These are phyloP conservation scores for Fukomys damarensis DNA, from an alignment of 2,113 vertebrate species.

Conservation along the genomic window DNA sequence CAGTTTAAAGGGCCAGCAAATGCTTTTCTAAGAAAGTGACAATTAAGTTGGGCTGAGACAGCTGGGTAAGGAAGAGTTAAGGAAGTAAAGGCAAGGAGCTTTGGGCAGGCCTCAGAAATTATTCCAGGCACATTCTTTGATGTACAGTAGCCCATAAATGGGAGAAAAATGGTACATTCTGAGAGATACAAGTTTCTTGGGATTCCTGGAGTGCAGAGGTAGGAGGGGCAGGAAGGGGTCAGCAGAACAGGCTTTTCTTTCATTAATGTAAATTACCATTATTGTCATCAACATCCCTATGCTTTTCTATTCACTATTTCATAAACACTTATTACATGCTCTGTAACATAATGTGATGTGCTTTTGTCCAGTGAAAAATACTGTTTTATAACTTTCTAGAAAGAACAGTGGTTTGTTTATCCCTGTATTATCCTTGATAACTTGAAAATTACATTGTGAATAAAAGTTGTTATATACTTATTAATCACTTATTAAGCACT, in stretches of 20 bases:
- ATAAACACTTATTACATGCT: not conserved
- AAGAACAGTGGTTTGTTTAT: not conserved
- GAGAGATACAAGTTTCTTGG: not conserved
- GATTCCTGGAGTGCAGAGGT: not conserved
- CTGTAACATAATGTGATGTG: not conserved
- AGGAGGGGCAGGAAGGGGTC: not conserved
- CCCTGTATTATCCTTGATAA: not conserved
- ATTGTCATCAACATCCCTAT: not conserved
- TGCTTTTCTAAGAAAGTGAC: not conserved
- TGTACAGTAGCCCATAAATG: not conserved
- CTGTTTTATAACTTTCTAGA: not conserved
- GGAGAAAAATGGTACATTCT: not conserved
- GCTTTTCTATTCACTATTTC: not conserved
- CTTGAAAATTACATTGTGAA: not conserved
- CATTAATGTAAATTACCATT: not conserved
- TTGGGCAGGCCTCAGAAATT: not conserved
- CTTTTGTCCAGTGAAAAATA: not conserved
- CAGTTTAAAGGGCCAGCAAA: not conserved
- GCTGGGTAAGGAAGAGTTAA: not conserved
- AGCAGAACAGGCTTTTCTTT: not conserved
- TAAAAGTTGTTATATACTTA: not conserved
- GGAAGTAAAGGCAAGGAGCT: not conserved
- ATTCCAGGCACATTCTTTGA: not conserved
- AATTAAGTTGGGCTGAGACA: not conserved
- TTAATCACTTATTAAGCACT: not conserved